A percentile compares a stretch with the other conserved stretches of the same genome.
These are phyloP conservation scores for Isoperla grammatica DNA, from an alignment of 2,888 invertebrate species.

Conservation along the genomic window DNA sequence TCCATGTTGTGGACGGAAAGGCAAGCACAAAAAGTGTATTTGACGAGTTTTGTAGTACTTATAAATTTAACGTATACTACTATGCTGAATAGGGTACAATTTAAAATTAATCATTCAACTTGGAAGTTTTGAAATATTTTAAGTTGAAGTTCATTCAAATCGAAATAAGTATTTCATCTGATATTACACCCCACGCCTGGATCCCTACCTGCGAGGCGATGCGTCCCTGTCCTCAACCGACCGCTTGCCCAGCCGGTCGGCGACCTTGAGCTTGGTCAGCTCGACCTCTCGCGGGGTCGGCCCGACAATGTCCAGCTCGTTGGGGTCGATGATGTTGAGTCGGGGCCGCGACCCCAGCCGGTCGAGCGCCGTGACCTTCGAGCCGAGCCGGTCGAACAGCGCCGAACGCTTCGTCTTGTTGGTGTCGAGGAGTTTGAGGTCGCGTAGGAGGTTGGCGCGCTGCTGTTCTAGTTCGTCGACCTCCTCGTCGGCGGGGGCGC, in stretches of 20 bases:
- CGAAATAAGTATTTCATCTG: no score
- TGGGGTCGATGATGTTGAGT: slow-evolving; percentile 1
- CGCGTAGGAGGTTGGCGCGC: slow-evolving; percentile 6
- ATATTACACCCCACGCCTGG: not conserved
- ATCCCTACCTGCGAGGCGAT: not conserved
- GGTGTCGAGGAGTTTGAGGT: not conserved
- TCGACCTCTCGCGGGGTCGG: not conserved
- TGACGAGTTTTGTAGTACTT: no score
- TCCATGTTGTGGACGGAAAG: no score
- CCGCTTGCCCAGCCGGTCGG: slow-evolving; percentile 6
- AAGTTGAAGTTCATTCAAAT: no score
- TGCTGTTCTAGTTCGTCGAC: slow-evolving; percentile 12
- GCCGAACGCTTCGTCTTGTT: not conserved
- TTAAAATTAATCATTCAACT: no score
- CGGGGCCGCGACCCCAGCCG: not conserved
- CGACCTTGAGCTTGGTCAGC: not conserved
- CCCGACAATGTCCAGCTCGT: slow-evolving; percentile 7
- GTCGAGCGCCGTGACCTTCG: not conserved
- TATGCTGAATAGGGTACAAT: no score
- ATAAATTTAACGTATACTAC: no score
- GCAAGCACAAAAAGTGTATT: no score
- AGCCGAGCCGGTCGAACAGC: not conserved
- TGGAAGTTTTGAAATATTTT: no score
- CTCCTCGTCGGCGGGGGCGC: not conserved
- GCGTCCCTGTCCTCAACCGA: not conserved